Base-by-base conservation (phyloP, 2,797 vertebrate species). In the Cephalopachus bancanus region DNA sequence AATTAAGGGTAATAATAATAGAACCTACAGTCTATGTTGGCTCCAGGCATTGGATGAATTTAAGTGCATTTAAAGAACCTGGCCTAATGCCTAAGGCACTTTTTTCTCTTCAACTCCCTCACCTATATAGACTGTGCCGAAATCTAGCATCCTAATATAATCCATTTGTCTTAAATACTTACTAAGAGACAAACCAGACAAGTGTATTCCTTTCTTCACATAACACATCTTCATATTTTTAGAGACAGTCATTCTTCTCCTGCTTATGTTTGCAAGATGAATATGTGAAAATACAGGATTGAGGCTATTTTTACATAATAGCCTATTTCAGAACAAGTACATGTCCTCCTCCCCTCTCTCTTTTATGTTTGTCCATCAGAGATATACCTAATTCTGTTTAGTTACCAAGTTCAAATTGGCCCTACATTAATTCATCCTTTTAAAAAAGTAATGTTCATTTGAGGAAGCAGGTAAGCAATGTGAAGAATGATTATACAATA, bases 401-500 rank as follows among this genome's bases (percentile, higher is more conserved):
- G 64, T 94, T 97, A 49, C n/a, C 92, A 98, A 97, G 75, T 94
- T 97, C 80, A 92, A 55, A 97, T 98, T 96, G 94, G 55, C 26
- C 44, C 89, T 96, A 81, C 10, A 59, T 64, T 97, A 96, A 95
- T 93, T 87, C 24, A 59, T 37, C 86, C 44, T 92, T 90, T 98
- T 97, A 97, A 98, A 97, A 97, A 75, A 71, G 78, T 59, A 95
- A 72, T 57, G 89, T 81, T 94, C 53, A 30, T 97, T 97, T 97
- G 92, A 93, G 97, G 86, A 98, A 96, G 96, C 91, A 97, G 97
- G 97, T 98, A 98, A 89, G 83, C 95, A 91, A 95, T 93, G 97
- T 97, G 97, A 95, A 96, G 97, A 98, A 91, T 96, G 94, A 98
- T 98, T 97, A 98, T 97, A 95, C 88, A 97, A 98, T 98, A 98